Base-by-base conservation (phyloP, 2,888 invertebrate genomes). In the Dryobota labecula region DNA sequence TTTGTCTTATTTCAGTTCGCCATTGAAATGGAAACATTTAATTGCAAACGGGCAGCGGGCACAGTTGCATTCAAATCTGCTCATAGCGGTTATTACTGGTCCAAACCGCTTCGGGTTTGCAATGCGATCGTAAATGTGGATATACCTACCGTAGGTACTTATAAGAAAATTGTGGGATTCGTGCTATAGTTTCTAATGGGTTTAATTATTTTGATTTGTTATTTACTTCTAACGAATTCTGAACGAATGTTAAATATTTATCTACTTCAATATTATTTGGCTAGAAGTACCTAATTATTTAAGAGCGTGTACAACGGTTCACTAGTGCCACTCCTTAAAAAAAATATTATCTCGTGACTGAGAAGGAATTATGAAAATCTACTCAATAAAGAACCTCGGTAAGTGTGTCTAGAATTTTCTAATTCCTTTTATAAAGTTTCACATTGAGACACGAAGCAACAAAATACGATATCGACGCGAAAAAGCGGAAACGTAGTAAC, bases 1-100 rank as follows among this genome's bases (percentile, higher is more conserved):
- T 84, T 86, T 84, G 86, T 88, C 87, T 80, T 89, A 90, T 89
- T 89, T 85, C 86, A 87, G 82, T 84, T 83, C 84, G 84, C 88
- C 87, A 90, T 90, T 92, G 89, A 89, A 91, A 90, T 88, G 90
- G 90, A 90, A 92, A 90, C 90, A 90, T 92, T 93, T 92, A 92
- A 93, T 92, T 92, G 91, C 89, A 87, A 88, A 85, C 86, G 87
- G 86, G 81, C 83, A 81, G 83, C 83, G 85, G 83, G 78, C 86
- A 84, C 82, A 84, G 81, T 82, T 88, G 90, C 90, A 92, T 91
- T 91, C 86, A 87, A 90, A 91, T 92, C 82, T 87, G 79, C 84
- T 89, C 88, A 86, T 88, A 86, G 84, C 86, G 70, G 86, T 85
- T 87, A 88, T 89, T 86, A 87, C 82, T 73, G 85, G 84, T 78